Conservation (phyloP, 2,888 invertebrate genomes). For the Cosmopolites sordidus region DNA sequence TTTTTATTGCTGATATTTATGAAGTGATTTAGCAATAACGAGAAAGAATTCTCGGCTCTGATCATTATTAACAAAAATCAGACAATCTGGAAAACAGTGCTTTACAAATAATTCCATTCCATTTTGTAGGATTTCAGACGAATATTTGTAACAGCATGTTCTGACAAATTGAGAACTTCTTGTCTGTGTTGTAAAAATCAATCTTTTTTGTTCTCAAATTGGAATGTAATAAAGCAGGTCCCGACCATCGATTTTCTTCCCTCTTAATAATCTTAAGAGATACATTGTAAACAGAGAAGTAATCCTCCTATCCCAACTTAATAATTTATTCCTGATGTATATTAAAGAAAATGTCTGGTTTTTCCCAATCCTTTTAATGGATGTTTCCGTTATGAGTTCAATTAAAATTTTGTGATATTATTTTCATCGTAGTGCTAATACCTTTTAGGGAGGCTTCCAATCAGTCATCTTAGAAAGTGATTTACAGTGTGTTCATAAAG, state of each 20-base stretch:
- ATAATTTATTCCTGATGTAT: slow-evolving; percentile 25
- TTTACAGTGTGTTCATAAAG: neutral
- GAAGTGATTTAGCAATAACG: too few species aligned
- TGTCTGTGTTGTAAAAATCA: too few species aligned
- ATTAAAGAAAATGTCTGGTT: slow-evolving; percentile 21
- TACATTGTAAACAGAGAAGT: slow-evolving; percentile 23
- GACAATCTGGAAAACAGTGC: too few species aligned
- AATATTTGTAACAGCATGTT: too few species aligned
- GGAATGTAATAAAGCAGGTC: slow-evolving; percentile 18
- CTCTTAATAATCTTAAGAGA: slow-evolving; percentile 16
- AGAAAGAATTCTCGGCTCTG: too few species aligned
- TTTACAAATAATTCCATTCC: too few species aligned
- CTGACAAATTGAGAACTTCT: too few species aligned
- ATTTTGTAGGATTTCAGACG: too few species aligned
- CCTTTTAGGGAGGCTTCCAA: slow-evolving; percentile 5
- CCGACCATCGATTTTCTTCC: slow-evolving; percentile 5
- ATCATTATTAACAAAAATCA: too few species aligned
- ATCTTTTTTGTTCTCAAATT: slow-evolving; percentile 3
- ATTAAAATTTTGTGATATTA: slow-evolving; percentile 24
- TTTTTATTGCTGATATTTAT: too few species aligned
- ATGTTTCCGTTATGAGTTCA: slow-evolving; percentile 19
- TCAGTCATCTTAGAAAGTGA: neutral
- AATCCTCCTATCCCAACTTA: slow-evolving; percentile 16
- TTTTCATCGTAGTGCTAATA: slow-evolving; percentile 18
- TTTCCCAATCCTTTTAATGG: slow-evolving; percentile 24